Evolutionary conservation across 2,888 invertebrate species (phyloP).

Genomic region (Conchocele bisecta): DNA sequence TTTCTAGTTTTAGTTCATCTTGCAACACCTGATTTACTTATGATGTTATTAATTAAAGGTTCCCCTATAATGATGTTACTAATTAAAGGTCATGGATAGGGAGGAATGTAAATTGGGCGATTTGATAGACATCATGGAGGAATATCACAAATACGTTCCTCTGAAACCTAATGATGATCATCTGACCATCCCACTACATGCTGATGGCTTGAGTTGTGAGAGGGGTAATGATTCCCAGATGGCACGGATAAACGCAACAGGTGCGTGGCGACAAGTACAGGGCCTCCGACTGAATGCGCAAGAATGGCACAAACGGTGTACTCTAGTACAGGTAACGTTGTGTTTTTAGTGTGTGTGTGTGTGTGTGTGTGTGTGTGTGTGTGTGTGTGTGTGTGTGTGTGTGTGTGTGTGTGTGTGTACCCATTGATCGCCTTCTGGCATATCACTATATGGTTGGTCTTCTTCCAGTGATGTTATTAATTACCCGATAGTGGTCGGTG

Average conservation of each 20-base stretch:
- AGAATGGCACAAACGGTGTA: slow-evolving; percentile 52
- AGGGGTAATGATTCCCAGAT: slow-evolving; percentile 49
- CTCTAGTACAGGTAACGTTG: slow-evolving; percentile 37
- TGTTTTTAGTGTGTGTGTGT: background rate
- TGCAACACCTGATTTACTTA: too few species aligned
- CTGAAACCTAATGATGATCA: slow-evolving; percentile 28
- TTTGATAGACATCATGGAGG: slow-evolving; percentile 49
- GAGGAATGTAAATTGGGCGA: slow-evolving; percentile 53
- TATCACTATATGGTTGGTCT: background rate
- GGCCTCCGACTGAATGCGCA: slow-evolving; percentile 30
- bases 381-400: background rate
- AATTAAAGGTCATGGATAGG: slow-evolving; percentile 53
- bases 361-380: too few species aligned
- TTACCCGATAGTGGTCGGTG: too few species aligned
- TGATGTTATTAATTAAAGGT: too few species aligned
- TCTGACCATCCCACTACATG: slow-evolving; percentile 34
- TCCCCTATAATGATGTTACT: too few species aligned
- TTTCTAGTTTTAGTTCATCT: too few species aligned
- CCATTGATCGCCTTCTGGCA: background rate
- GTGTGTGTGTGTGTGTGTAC: background rate
- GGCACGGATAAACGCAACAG: slow-evolving; percentile 37
- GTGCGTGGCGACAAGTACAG: slow-evolving; percentile 31
- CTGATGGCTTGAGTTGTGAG: slow-evolving; percentile 51
- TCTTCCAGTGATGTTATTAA: too few species aligned
- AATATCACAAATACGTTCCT: slow-evolving; percentile 53